Evolutionary conservation across 2,888 invertebrate species (phyloP).

Genomic region (Himalopsyche kuldschensis): DNA sequence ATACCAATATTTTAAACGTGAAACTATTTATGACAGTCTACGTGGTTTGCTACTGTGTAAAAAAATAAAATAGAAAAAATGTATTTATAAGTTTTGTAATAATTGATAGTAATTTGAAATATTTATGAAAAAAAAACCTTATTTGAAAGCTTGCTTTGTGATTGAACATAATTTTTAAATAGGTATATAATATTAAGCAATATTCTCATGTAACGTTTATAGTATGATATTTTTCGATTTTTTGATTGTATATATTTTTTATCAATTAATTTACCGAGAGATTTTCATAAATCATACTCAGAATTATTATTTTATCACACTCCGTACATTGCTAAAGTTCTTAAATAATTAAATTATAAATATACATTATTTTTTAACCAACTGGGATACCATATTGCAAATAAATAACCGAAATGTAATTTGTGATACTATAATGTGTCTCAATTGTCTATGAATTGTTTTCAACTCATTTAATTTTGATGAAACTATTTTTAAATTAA

Average conservation of each 20-base stretch:
- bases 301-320: constrained; percentile 2
- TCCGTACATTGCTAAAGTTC: neutral
- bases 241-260: neutral
- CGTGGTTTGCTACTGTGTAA: neutral
- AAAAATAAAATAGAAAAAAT: neutral
- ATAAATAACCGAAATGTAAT: too few relatives aligned
- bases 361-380: too few relatives aligned
- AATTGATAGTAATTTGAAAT: constrained; percentile 11
- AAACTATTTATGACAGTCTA: neutral
- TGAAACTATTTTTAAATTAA: too few relatives aligned
- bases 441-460: too few relatives aligned
- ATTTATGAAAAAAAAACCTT: constrained; percentile 9
- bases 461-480: too few relatives aligned
- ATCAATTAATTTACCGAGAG: neutral
- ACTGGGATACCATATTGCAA: too few relatives aligned
- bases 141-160: constrained; percentile 29
- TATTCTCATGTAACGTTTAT: neutral
- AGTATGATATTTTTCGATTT: neutral
- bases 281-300: neutral
- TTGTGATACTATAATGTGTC: too few relatives aligned
- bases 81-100: constrained; percentile 21
- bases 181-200: neutral
- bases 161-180: constrained; percentile 12
- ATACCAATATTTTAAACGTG: neutral
- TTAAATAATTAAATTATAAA: too few relatives aligned